Evolutionary conservation across 2,888 invertebrate genomes (phyloP), one percentile per base, ranked within the genome.

Genomic region (Aspidapion aeneum): DNA sequence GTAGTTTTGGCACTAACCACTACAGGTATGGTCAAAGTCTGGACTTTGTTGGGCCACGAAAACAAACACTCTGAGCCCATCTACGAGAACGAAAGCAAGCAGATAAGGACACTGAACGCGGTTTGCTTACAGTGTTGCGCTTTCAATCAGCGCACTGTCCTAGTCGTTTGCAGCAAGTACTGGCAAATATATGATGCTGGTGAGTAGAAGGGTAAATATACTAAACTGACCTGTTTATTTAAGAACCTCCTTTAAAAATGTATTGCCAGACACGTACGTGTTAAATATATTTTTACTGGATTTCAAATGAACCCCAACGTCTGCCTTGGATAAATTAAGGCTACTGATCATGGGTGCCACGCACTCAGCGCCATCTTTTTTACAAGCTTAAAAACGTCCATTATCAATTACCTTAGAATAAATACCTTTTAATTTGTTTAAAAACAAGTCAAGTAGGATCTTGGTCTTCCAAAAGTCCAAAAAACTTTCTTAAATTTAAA

Each of bases 61-160:
- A 90, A 90, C 74, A 94, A 93, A 72, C 90, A 90, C 73, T 89
- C 90, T 0, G 93, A 94, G 72, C 93, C 93, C 0, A 87, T 97
- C 52, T 96, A 94, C 78, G 99, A 99, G 79, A 91, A 98, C 78
- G 99, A 99, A 77, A 97, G 97, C 57, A 99, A 98, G 77, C 95
- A 97, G 75, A 94, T 99, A 58, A 88, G 95, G 1, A 96, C 97
- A 72, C 82, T 96, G 58, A 97, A 97, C 82, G 97, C 98, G 0
- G 86, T 96, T 54, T 93, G 91, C 0, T 85, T 98, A 77, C 93
- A 93, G 72, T 98, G 98, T 75, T 98, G 98, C 77, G 87, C 93
- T 0, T 94, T 94, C 79, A 98, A 98, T 81, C 97, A 98, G 75
- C 86, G 98, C 58, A 98, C 98, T 0, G 96, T 99, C 21, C 86